Evolutionary conservation across 2,888 invertebrate genomes (phyloP), one percentile per base, ranked within the genome.

Genomic region (Drosophila bunnanda): DNA sequence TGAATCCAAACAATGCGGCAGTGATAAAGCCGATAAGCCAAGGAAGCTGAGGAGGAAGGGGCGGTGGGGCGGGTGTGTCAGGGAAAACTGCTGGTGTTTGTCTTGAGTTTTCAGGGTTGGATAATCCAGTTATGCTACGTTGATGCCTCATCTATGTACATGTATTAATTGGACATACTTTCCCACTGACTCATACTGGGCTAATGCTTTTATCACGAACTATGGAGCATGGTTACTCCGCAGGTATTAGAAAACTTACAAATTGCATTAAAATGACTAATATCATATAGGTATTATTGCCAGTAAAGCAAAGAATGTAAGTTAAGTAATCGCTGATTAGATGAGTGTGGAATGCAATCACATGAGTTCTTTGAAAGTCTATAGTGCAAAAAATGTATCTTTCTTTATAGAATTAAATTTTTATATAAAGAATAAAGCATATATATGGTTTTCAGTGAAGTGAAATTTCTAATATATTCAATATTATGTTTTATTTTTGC

Each of bases 1-100:
- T 86, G 88, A 90, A 88, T 81, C 76, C 85, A 78, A 79, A 85
- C 79, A 90, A 89, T 87, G 89, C 90, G 85, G 85, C 89, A 87
- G 75, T 79, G 74, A 72, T 89, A 88, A 74, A 54, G 39, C 77
- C 75, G 82, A 86, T 86, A 82, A 80, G 75, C 48, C n/a, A 44
- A 20, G 30, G 25, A 48, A 39, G 17, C 50, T 50, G 50, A 15
- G 50, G 50, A 15, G 50, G 32, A 50, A 32, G 32, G 20, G 48
- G 48, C 48, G 20, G 48, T 32, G 54, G 54, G 54, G 66, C 36
- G 36, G 48, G 17, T 48, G 44, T 17, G 15, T 25, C 15, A 15
- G 60, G 71, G 34, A 66, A 62, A 74, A 60, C 59, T 67, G 75
- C 54, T 56, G 64, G 67, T 61, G 67, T 67, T 59, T 74, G 74